Percentiles rank a stretch among this genome's conserved stretches.
Conservation (phyloP, 2,113 vertebrate genomes). For the Solea solea region DNA sequence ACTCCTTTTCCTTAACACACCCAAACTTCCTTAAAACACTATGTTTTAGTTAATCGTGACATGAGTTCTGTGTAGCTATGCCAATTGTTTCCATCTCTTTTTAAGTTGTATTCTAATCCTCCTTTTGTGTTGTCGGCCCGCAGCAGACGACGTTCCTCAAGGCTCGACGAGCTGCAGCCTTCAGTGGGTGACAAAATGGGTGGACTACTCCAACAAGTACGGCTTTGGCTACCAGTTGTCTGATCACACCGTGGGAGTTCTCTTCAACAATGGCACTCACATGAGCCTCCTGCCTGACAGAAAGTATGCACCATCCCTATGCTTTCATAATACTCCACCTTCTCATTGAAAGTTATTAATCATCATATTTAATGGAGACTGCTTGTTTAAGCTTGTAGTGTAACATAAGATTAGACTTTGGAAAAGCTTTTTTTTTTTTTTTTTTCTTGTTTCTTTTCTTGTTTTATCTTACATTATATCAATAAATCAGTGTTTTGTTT, state of each 20-base stretch:
- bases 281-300: constrained; percentile 98
- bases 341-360: constrained; percentile 30
- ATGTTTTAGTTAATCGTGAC: too few species aligned
- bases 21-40: too few species aligned
- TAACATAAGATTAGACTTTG: background rate
- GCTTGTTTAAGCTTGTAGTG: constrained; percentile 38
- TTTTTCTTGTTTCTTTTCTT: too few species aligned
- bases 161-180: constrained; percentile 85
- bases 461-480: background rate
- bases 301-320: constrained; percentile 83
- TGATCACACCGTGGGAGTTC: constrained; percentile 95
- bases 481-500: background rate
- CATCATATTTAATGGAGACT: constrained; percentile 3
- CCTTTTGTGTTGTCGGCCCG: constrained; percentile 27
- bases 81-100: background rate
- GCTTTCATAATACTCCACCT: constrained; percentile 30
- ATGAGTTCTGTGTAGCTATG: too few species aligned
- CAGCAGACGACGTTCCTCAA: constrained; percentile 88
- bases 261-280: constrained; percentile 97
- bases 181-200: constrained; percentile 99
- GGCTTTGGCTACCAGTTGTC: constrained; percentile 99
- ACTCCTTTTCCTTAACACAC: too few species aligned
- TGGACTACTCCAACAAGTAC: constrained; percentile 99
- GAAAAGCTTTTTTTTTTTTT: background rate
- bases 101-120: constrained; percentile 36